A percentile compares a stretch with the other conserved stretches of the same genome.
Evolutionary conservation across 2,888 invertebrate species (phyloP).

Genomic region (Unio delphinus): DNA sequence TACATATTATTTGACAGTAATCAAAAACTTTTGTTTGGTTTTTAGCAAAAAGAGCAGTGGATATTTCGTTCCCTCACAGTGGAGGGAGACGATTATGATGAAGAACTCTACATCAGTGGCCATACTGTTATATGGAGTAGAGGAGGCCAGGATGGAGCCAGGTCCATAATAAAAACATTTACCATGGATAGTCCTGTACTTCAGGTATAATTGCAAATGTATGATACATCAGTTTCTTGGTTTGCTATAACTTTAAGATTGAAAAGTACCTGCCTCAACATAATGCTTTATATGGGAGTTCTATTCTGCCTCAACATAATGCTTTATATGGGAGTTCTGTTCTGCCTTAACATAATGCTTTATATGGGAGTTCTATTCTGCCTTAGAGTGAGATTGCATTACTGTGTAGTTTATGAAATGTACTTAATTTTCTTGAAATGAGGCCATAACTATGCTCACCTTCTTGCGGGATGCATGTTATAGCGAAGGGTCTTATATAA

Average conservation of each 20-base stretch:
- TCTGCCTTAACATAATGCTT: too few species aligned
- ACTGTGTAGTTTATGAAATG: too few species aligned
- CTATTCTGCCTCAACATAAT: too few species aligned
- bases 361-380: too few species aligned
- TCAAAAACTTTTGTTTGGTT: neutral
- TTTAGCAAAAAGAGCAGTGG: constrained; percentile 58
- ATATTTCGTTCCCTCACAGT: constrained; percentile 32
- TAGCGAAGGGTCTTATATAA: too few species aligned
- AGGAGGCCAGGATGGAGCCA: constrained; percentile 65
- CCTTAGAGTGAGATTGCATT: too few species aligned
- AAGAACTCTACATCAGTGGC: constrained; percentile 89
- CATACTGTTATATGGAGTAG: constrained; percentile 86
- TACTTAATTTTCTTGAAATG: too few species aligned
- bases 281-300: too few species aligned
- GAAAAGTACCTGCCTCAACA: too few species aligned
- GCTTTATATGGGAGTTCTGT: too few species aligned
- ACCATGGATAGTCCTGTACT: constrained; percentile 87
- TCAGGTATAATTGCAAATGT: constrained; percentile 73
- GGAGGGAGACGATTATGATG: constrained; percentile 76
- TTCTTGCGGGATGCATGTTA: too few species aligned
- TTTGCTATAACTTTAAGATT: neutral
- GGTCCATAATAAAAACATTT: constrained; percentile 78
- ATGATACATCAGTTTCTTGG: neutral
- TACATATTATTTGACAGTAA: neutral
- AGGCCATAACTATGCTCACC: too few species aligned